Evolutionary conservation across 2,888 invertebrate genomes (phyloP).

Genomic region (Subacronicta megacephala): DNA sequence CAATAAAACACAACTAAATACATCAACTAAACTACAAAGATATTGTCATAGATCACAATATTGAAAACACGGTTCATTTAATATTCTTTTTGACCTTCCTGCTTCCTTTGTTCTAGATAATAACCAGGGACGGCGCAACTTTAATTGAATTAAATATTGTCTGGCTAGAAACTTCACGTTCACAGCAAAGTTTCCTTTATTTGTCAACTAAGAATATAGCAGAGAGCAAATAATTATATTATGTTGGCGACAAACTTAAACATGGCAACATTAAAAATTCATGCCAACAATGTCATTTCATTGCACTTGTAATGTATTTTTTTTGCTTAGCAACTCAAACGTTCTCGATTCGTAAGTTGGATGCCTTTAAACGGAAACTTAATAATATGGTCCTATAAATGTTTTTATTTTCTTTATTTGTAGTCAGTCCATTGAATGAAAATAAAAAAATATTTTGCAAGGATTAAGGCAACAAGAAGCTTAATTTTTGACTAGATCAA

Average conservation of each 20-base stretch:
- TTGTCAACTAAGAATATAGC: constrained; percentile 41
- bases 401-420: too few relatives aligned
- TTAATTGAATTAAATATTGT: constrained; percentile 69
- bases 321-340: neutral
- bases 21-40: neutral
- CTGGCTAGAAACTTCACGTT: constrained; percentile 52
- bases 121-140: constrained; percentile 54
- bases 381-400: too few relatives aligned
- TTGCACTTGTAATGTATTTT: neutral
- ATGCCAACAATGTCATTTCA: constrained; percentile 1
- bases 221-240: constrained; percentile 47
- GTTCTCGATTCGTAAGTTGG: too few relatives aligned
- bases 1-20: too few relatives aligned
- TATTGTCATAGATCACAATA: constrained; percentile 30
- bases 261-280: constrained; percentile 14
- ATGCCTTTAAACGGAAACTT: too few relatives aligned
- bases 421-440: too few relatives aligned
- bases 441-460: too few relatives aligned
- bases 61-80: constrained; percentile 42
- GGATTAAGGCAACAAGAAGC: too few relatives aligned
- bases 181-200: constrained; percentile 48
- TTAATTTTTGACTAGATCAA: too few relatives aligned
- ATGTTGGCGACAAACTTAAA: constrained; percentile 25
- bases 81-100: constrained; percentile 50
- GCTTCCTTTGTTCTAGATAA: constrained; percentile 51